Conservation (phyloP, 2,888 invertebrate genomes). For the Tromatobia lineatoria region DNA sequence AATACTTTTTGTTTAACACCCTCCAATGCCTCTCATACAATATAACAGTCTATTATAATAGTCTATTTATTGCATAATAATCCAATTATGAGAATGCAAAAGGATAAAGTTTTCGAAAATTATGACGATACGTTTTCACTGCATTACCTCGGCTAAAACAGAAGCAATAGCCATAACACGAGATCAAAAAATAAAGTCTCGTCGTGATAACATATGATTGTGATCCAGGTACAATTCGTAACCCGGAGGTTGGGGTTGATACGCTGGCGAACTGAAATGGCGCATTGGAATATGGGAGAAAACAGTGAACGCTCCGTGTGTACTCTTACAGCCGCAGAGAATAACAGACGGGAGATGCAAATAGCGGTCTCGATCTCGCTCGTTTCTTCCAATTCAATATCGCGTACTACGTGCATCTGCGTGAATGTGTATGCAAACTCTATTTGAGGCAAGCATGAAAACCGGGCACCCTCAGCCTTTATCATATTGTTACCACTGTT, state of each 20-base stretch:
- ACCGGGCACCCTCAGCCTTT: slow-evolving; percentile 27
- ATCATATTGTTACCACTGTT: slow-evolving; percentile 36
- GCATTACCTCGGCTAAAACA: neutral
- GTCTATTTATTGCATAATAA: no score
- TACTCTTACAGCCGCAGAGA: slow-evolving; percentile 32
- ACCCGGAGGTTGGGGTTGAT: neutral
- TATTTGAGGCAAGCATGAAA: neutral
- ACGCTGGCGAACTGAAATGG: slow-evolving; percentile 1
- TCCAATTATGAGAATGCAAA: neutral
- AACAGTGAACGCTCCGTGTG: neutral
- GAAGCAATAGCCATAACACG: neutral
- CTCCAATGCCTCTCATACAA: no score
- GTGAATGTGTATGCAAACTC: neutral
- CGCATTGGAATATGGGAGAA: neutral
- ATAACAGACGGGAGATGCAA: slow-evolving; percentile 40
- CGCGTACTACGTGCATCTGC: neutral
- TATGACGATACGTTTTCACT: neutral
- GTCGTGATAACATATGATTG: neutral
- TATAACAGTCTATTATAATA: no score
- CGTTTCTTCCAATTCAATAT: slow-evolving; percentile 39
- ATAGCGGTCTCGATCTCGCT: slow-evolving; percentile 41
- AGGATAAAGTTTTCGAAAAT: neutral
- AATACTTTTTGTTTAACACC: no score
- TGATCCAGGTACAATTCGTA: neutral
- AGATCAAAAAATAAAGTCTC: neutral